Evolutionary conservation across 1,140 invertebrate species (phyloP).

Genomic region (Aleiodes sp.): DNA sequence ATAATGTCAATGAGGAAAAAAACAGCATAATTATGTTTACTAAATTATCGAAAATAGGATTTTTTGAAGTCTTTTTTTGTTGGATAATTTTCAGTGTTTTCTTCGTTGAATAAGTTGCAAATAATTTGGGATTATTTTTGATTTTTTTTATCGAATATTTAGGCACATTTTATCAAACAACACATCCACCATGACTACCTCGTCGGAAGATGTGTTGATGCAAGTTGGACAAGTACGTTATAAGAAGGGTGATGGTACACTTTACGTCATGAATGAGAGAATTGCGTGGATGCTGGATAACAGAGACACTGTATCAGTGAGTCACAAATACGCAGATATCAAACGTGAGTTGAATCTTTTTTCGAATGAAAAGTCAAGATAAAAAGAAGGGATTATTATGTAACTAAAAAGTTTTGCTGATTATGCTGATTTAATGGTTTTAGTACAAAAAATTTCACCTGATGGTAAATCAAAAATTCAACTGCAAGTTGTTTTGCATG

Average conservation of each 20-base stretch:
- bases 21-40: not conserved
- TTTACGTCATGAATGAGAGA: slow-evolving; percentile 95
- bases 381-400: no score
- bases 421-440: slow-evolving; percentile 48
- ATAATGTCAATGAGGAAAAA: not conserved
- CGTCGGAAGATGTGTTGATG: slow-evolving; percentile 91
- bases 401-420: slow-evolving; percentile 24
- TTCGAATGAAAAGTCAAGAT: no score
- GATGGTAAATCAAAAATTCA: slow-evolving; percentile 98
- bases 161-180: slow-evolving; percentile 46
- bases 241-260: slow-evolving; percentile 95
- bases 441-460: slow-evolving; percentile 98
- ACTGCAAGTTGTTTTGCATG: slow-evolving; percentile 95
- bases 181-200: slow-evolving; percentile 75
- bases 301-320: slow-evolving; percentile 88
- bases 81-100: not conserved
- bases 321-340: slow-evolving; percentile 94
- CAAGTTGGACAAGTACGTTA: slow-evolving; percentile 92
- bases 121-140: slow-evolving; percentile 15
- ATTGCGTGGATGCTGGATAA: slow-evolving; percentile 96
- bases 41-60: not conserved
- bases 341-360: slow-evolving; percentile 77
- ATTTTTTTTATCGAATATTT: slow-evolving; percentile 32
- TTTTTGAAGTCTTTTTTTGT: no score
- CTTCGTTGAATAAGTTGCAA: slow-evolving; percentile 36